phyloP scores from a whole-genome alignment of 1,140 invertebrate species.

The Polypedilum pembai region DNA sequence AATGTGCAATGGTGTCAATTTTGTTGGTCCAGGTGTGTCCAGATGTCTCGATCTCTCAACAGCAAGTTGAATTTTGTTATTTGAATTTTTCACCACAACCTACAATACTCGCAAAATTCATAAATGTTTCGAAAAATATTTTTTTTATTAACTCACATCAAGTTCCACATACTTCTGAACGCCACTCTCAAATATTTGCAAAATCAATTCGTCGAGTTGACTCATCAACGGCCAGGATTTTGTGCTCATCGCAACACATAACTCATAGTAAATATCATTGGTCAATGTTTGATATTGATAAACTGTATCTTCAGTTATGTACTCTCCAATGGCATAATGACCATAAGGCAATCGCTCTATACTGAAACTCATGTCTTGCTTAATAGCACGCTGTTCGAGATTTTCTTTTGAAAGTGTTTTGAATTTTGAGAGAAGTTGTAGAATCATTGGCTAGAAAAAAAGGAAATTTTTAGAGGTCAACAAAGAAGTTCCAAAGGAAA shows the following conservation, averaged over 20 bases:
- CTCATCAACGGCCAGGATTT: slow-evolving; percentile 47
- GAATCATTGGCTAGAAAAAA: slow-evolving; percentile 44
- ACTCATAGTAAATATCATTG: slow-evolving; percentile 51
- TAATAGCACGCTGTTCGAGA: slow-evolving; percentile 42
- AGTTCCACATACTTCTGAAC: slow-evolving; percentile 39
- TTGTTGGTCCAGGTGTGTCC: background rate
- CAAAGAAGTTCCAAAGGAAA: too few species aligned
- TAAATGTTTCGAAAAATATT: background rate
- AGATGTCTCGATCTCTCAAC: background rate
- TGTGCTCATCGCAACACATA: slow-evolving; percentile 49
- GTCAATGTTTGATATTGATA: slow-evolving; percentile 47
- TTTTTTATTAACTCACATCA: slow-evolving; percentile 31
- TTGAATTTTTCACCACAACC: background rate
- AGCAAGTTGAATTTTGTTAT: background rate
- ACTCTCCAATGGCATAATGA: slow-evolving; percentile 50
- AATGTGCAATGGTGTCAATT: background rate
- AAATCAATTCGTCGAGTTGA: slow-evolving; percentile 34
- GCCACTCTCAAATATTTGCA: slow-evolving; percentile 37
- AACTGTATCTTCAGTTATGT: slow-evolving; percentile 47
- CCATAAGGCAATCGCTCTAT: slow-evolving; percentile 50
- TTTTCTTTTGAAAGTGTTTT: slow-evolving; percentile 42
- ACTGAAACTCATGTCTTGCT: slow-evolving; percentile 45
- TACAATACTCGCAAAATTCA: background rate
- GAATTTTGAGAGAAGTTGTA: slow-evolving; percentile 44
- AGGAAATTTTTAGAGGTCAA: too few species aligned